A percentile compares a stretch with the other conserved stretches of the same genome.
Evolutionary conservation across 2,888 invertebrate genomes (phyloP).

Genomic region (Sarcophaga carnaria): DNA sequence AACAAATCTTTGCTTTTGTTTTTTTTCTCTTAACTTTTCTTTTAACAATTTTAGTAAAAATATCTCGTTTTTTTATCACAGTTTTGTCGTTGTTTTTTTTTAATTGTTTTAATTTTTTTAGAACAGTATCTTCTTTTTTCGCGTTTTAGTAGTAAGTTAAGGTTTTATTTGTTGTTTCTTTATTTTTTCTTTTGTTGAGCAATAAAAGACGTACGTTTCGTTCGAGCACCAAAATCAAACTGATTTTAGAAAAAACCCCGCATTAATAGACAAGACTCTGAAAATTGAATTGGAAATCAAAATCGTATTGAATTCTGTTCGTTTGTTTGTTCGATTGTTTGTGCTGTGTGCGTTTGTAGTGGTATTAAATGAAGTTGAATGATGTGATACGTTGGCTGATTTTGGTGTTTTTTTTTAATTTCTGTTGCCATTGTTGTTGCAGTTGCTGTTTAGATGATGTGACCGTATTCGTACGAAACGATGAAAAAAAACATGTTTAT

Average conservation of each 20-base stretch:
- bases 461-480: constrained; percentile 75
- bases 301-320: constrained; percentile 37
- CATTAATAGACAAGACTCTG: constrained; percentile 51
- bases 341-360: neutral
- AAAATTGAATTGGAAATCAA: constrained; percentile 54
- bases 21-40: neutral
- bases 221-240: constrained; percentile 82
- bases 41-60: constrained; percentile 23
- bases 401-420: constrained; percentile 48
- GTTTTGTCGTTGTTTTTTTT: constrained; percentile 32
- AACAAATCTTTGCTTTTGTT: neutral
- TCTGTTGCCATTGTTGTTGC: constrained; percentile 19
- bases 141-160: constrained; percentile 47
- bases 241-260: constrained; percentile 73
- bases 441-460: constrained; percentile 73
- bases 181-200: constrained; percentile 56
- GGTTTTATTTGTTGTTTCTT: constrained; percentile 63
- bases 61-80: constrained; percentile 46
- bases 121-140: constrained; percentile 12
- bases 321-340: neutral
- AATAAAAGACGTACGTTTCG: constrained; percentile 77
- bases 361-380: constrained; percentile 60
- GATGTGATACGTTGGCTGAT: constrained; percentile 66
- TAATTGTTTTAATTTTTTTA: constrained; percentile 26
- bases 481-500: constrained; percentile 64